phyloP scores from a whole-genome alignment of 1,140 invertebrate genomes.

The Ceratosolen solmsi region DNA sequence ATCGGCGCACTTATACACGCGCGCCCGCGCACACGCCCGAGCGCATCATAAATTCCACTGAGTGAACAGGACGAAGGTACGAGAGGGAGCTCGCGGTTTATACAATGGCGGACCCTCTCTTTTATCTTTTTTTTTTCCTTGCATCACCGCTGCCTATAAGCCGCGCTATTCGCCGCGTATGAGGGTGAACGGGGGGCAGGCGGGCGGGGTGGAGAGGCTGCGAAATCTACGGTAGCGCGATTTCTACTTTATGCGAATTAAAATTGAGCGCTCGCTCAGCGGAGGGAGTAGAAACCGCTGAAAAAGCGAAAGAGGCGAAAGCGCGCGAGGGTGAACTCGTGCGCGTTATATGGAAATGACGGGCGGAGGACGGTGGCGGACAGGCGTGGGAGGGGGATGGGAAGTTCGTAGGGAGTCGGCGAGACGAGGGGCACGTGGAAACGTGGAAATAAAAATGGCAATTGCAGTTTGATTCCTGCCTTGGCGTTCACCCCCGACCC shows the following conservation, averaged over 20 bases:
- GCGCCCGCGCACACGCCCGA: background rate
- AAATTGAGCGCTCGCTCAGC: constrained; percentile 56
- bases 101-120: background rate
- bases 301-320: constrained; percentile 42
- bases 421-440: constrained; percentile 43
- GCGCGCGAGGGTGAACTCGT: constrained; percentile 38
- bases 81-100: constrained; percentile 38
- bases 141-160: constrained; percentile 43
- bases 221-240: constrained; percentile 35
- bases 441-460: constrained; percentile 70
- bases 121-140: constrained; percentile 7
- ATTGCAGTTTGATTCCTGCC: constrained; percentile 68
- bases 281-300: constrained; percentile 24
- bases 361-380: too few relatives aligned
- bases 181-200: constrained; percentile 13
- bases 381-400: constrained; percentile 38
- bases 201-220: background rate
- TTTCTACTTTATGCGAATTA: constrained; percentile 62
- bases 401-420: constrained; percentile 28
- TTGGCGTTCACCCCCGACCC: background rate
- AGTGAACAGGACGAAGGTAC: constrained; percentile 23
- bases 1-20: background rate
- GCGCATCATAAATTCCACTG: constrained; percentile 49
- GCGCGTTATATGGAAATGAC: constrained; percentile 48
- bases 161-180: too few relatives aligned